A percentile compares a stretch with the other conserved stretches of the same genome.
These are phyloP conservation scores for Pseudotriccus pelzelni DNA, from an alignment of 2,797 vertebrate genomes.

Conservation along the genomic window DNA sequence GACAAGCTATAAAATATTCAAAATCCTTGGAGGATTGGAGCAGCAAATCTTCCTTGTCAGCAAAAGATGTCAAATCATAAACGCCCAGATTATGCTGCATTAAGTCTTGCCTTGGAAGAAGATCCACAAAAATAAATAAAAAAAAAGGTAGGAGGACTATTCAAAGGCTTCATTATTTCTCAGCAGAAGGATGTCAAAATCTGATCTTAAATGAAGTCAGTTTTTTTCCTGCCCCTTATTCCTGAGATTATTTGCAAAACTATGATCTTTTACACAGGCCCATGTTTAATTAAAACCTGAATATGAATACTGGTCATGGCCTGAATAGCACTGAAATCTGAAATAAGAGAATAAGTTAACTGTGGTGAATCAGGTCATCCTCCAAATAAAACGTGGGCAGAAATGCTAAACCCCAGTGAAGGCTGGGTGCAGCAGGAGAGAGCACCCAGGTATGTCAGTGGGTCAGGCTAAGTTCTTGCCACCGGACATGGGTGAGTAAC, in stretches of 20 bases:
- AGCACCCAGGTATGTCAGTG: accelerated
- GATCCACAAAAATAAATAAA: conserved; percentile 2
- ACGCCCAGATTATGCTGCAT: not conserved
- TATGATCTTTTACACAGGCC: not conserved
- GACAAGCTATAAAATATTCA: not conserved
- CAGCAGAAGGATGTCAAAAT: not conserved
- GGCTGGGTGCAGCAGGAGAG: no score
- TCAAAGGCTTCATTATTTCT: conserved; percentile 16
- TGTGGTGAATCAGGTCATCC: not conserved
- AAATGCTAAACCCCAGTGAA: not conserved
- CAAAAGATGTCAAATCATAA: conserved; percentile 16
- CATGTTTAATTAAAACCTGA: not conserved
- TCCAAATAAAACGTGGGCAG: not conserved
- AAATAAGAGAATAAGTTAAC: not conserved
- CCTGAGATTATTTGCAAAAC: not conserved
- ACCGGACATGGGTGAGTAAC: accelerated
- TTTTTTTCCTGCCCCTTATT: not conserved
- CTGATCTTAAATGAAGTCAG: not conserved
- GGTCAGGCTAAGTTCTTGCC: not conserved
- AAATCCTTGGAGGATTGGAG: not conserved
- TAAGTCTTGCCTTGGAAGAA: not conserved
- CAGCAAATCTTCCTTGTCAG: not conserved
- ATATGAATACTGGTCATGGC: not conserved
- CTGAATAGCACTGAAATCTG: not conserved
- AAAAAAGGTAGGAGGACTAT: not conserved